Evolutionary conservation across 2,797 vertebrate genomes (phyloP).

Genomic region (Coilia nasus): DNA sequence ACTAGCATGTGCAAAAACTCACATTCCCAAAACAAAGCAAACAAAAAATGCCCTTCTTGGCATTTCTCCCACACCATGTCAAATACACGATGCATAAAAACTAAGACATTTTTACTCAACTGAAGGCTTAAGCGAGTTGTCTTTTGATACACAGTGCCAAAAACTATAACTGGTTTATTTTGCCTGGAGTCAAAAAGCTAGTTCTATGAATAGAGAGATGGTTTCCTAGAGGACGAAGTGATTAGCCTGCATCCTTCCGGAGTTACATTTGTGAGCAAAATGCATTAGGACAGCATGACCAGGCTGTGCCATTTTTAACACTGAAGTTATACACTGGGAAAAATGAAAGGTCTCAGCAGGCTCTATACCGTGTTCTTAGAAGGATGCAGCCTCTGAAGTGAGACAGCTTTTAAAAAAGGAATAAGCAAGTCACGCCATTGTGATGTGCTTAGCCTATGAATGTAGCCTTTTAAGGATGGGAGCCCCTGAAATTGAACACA

Average conservation of each 20-base stretch:
- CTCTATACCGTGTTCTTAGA: too few species aligned
- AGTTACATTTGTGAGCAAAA: too few species aligned
- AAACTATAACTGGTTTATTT: not conserved
- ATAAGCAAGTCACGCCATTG: too few species aligned
- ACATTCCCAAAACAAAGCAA: not conserved
- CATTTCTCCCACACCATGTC: not conserved
- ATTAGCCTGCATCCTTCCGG: not conserved
- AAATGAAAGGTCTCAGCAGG: too few species aligned
- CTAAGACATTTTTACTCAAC: not conserved
- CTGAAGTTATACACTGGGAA: too few species aligned
- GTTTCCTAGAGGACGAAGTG: not conserved
- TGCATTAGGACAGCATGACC: too few species aligned
- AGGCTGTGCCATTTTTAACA: too few species aligned
- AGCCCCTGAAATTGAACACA: not conserved
- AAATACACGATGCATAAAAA: not conserved
- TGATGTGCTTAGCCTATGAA: too few species aligned
- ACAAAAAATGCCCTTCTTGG: not conserved
- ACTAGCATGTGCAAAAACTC: conserved; percentile 16
- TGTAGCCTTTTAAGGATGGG: conserved; percentile 29
- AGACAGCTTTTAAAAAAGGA: too few species aligned
- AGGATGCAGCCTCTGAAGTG: too few species aligned
- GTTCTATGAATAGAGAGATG: not conserved
- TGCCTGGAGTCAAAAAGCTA: not conserved
- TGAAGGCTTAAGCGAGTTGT: not conserved
- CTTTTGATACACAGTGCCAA: not conserved